A percentile compares a stretch with the other conserved stretches of the same genome.
Evolutionary conservation across 2,113 vertebrate genomes (phyloP).

Genomic region (Alexandromys fortis): DNA sequence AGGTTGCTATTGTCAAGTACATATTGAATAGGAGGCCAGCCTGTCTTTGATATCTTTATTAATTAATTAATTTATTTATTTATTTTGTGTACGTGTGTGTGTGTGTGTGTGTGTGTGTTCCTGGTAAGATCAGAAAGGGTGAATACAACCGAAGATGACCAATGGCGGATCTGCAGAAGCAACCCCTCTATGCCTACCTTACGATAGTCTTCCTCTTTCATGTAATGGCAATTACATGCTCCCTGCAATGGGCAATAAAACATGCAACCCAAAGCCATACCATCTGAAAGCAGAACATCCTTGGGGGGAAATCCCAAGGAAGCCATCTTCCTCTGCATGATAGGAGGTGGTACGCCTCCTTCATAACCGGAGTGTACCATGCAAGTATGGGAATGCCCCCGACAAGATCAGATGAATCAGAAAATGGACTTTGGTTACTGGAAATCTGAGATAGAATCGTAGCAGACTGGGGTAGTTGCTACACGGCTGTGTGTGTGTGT

Average conservation of each 20-base stretch:
- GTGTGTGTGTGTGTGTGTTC: background rate
- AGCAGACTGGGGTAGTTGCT: background rate
- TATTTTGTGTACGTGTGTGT: background rate
- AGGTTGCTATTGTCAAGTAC: background rate
- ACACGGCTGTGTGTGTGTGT: background rate
- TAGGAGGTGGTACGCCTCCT: no score
- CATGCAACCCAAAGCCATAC: background rate
- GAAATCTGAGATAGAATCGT: background rate
- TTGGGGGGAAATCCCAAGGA: background rate
- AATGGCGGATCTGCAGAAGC: background rate
- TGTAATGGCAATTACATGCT: background rate
- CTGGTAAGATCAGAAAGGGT: background rate
- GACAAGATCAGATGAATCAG: background rate
- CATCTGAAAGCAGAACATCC: background rate
- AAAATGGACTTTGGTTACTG: background rate
- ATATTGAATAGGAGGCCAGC: background rate
- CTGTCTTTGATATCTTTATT: background rate
- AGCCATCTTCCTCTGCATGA: background rate
- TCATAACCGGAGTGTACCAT: background rate
- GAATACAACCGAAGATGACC: background rate
- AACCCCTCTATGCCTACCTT: background rate
- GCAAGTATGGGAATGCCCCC: background rate
- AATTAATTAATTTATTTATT: no score
- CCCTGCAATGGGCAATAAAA: background rate
- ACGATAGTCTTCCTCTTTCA: background rate